Base-by-base conservation (phyloP, 1,140 invertebrate species). In the Mamestra configurata region DNA sequence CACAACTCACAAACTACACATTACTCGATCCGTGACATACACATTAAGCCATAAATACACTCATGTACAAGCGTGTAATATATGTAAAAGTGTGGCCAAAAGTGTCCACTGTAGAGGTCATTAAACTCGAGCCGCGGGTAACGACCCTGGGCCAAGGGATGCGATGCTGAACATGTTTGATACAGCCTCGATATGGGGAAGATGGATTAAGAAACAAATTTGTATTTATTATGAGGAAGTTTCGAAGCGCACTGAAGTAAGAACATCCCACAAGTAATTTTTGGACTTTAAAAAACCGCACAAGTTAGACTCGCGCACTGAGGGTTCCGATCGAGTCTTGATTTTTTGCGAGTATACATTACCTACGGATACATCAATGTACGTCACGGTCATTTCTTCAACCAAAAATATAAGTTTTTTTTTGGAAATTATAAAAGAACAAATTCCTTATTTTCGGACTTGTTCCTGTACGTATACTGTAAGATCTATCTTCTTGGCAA, bases 41-140 rank as follows among this genome's bases (percentile, higher is more conserved):
- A 27, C 53, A 27, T 57, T 57, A 24, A 13, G 53, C 53, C 20
- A 57, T 57, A 57, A 57, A 57, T 57, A 57, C 53, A 57, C 22
- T 57, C 43, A 24, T 57, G 53, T 24, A 13, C 10, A 13, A 3
- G 15, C 43, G 15, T 0, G 53, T 57, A 57, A 57, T 13, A 57
- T 57, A 57, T 57, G 53, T 57, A 27, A 57, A 57, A 57, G 53
- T 27, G 53, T 57, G 53, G 53, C 53, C 53, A 57, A 57, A 57
- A 15, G 53, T 57, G 53, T 57, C 53, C 53, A 57, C 10, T 57
- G 22, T 57, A 15, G 18, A 27, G 53, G 53, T 10, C 53, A 24
- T 57, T 57, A 57, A 24, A 57, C 53, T 4, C 53, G 22, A 24
- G 53, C 6, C 7, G 22, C 22, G 53, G 53, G 53, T 57, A 57